Evolutionary conservation across 2,888 invertebrate species (phyloP), one percentile per base, ranked within the genome.

Genomic region (Byasa hedistus): DNA sequence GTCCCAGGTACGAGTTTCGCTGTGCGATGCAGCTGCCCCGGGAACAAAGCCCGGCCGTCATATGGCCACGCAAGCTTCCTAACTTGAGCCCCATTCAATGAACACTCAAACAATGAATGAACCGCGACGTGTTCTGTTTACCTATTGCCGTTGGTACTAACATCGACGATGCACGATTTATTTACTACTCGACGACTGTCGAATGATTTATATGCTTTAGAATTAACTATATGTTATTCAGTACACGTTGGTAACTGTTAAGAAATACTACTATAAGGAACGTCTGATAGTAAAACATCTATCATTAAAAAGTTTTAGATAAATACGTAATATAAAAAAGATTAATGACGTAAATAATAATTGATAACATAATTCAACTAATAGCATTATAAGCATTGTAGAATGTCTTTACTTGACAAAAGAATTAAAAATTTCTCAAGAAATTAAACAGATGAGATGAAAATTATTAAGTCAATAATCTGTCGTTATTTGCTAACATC

Each of bases 1-100:
- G 90, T 84, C 82, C 89, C 89, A 89, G 89, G 90, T 76, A 75
- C 67, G 60, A 64, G 85, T 84, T 86, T 86, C 75, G 84, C 86
- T 79, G 80, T 76, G 71, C 75, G 75, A 71, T 76, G 81, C 89
- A 90, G 90, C 89, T 88, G 90, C 85, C 81, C 78, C 32, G 77
- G 75, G 79, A 85, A 87, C 86, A 86, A 87, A 85, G 84, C 79
- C 74, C 77, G 80, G 79, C 74, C 77, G 81, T 84, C 86, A 86
- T 82, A 81, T 83, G 83, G 83, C 80, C 76, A 76, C 72, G 76
- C 72, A 74, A 75, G 73, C 73, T 76, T 74, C 72, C 73, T 72
- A 72, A 68, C 70, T 75, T 74, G 77, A 79, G 77, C 76, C 79
- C 80, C 86, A 87, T 87, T 87, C 85, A 87, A 76, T 69, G 76